Base-by-base conservation (phyloP, 2,888 invertebrate genomes). In the Eupithecia centaureata region DNA sequence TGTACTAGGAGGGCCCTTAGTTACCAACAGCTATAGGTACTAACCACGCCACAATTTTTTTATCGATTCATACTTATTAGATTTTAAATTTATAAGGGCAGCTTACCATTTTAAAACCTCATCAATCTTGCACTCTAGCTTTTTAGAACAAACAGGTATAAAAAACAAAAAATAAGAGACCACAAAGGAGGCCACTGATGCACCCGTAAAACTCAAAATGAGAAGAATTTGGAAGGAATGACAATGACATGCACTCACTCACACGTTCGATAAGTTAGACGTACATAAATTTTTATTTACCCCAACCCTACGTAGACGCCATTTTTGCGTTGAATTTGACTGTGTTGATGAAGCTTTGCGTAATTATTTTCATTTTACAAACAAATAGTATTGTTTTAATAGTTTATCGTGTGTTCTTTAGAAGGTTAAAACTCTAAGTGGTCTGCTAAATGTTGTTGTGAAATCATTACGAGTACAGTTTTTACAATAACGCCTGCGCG, bases 301-400 rank as follows among this genome's bases (percentile, higher is more conserved):
- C 15, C 28, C 90, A 83, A 79, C 88, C 83, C 87, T 89, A 87
- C 18, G 67, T 22, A 65, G 87, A 89, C 91, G 90, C 91, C 91
- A 91, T 91, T 85, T 89, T 90, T 81, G 83, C 82, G 82, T 82
- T 82, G 80, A 77, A 74, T 82, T 79, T 81, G 76, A 76, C 76
- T 80, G 60, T 78, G 76, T 78, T 78, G 77, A 77, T 82, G 77
- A 77, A 73, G 77, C 74, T 57, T 15, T 80, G 75, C 68, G 75
- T 64, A 73, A 72, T 77, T 73, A 77, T 78, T 63, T 79, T 67
- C 66, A 65, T 76, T 79, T 84, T 80, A 76, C 75, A 73, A 73
- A 75, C 76, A 78, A 81, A 77, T 73, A 68, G 38, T 66, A 63
- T 22, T n/a, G 30, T 57, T 63, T 59, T 42, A 51, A 59, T 67